Conservation (phyloP, 2,797 vertebrate species). For the Enteromius mattozi region DNA sequence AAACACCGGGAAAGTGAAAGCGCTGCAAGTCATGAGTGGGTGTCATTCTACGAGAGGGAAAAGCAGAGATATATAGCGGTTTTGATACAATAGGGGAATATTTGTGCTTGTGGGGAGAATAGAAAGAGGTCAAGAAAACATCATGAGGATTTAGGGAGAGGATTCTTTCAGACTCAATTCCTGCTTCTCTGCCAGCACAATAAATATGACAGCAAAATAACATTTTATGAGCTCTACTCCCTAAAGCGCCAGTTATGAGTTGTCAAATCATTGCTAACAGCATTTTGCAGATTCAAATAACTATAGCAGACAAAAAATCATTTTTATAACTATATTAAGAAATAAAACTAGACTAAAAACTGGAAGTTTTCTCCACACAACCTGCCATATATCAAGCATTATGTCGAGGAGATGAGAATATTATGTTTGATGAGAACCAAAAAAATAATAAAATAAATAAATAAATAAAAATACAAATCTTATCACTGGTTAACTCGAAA, state of each 20-base stretch:
- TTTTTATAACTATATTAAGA: constrained; percentile 3
- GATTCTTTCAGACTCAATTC: constrained; percentile 2
- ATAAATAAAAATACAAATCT: no score
- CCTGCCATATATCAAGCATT: not conserved
- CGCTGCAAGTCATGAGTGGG: constrained; percentile 63
- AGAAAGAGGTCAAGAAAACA: constrained; percentile 28
- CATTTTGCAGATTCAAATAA: not conserved
- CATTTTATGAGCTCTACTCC: constrained; percentile 1
- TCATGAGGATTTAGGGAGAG: constrained; percentile 34
- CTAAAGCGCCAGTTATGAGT: not conserved
- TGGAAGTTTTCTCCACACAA: not conserved
- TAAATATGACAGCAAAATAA: constrained; percentile 42
- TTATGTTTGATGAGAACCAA: not conserved
- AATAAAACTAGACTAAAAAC: not conserved
- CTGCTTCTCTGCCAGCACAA: constrained; percentile 49
- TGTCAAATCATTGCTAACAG: not conserved
- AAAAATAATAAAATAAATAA: not conserved
- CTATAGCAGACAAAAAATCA: not conserved
- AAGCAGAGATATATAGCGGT: constrained; percentile 45
- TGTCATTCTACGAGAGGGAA: constrained; percentile 59
- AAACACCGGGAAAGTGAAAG: constrained; percentile 44
- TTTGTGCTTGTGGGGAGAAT: constrained; percentile 43
- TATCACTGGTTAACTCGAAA: not conserved
- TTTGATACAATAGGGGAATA: constrained; percentile 51
- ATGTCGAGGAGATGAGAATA: not conserved